Percentiles rank a stretch among this genome's conserved stretches.
Evolutionary conservation across 2,888 invertebrate genomes (phyloP).

Genomic region (Phytoseiulus persimilis): DNA sequence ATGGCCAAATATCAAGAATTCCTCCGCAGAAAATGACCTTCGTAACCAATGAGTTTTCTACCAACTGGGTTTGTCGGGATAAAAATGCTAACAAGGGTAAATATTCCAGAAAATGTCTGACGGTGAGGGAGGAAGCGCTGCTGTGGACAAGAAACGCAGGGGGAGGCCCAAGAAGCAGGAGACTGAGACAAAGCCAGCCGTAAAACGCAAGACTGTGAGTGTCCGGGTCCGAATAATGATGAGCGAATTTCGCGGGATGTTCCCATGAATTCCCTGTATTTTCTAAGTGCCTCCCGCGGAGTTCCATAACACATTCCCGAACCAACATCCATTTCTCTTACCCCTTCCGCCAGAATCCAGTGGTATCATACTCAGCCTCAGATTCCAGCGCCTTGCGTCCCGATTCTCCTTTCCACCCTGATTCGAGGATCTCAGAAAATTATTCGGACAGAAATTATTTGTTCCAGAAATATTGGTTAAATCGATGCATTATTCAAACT

Average conservation of each 20-base stretch:
- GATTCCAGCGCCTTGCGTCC: too few species aligned
- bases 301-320: too few species aligned
- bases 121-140: slow-evolving; percentile 22
- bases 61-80: neutral
- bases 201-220: slow-evolving; percentile 32
- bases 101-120: slow-evolving; percentile 29
- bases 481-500: neutral
- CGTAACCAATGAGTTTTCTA: neutral
- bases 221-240: neutral
- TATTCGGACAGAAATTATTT: too few species aligned
- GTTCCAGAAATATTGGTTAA: too few species aligned
- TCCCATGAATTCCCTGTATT: too few species aligned
- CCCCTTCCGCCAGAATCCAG: too few species aligned
- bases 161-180: slow-evolving; percentile 30
- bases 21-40: neutral
- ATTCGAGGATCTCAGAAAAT: too few species aligned
- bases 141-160: slow-evolving; percentile 32
- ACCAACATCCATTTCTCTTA: too few species aligned
- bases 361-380: too few species aligned
- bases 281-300: too few species aligned
- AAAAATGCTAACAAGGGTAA: neutral
- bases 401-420: too few species aligned
- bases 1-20: neutral
- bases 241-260: neutral
- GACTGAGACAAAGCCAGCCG: neutral